These are phyloP conservation scores for Aviceda leuphotes DNA, from an alignment of 2,797 vertebrate genomes.

Conservation along the genomic window DNA sequence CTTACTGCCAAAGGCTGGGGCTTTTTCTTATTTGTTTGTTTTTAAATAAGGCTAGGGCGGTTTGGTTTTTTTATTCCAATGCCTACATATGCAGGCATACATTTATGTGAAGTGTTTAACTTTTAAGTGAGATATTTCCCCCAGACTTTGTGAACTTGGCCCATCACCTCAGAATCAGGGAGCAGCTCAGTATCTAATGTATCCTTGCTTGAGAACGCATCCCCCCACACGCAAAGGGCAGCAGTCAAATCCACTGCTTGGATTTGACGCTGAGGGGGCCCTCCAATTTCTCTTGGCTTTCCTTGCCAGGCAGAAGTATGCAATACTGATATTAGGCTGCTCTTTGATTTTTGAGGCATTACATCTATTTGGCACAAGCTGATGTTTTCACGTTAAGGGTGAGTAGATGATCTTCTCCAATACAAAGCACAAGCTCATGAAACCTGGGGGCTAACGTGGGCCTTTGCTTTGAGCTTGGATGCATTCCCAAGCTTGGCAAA, in stretches of 20 bases:
- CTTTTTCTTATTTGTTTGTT: not conserved
- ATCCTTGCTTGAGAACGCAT: not conserved
- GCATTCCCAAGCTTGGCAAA: not conserved
- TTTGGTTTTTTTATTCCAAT: not conserved
- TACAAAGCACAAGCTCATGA: not conserved
- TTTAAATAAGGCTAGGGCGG: not conserved
- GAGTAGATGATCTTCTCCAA: not conserved
- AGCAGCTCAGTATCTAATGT: not conserved
- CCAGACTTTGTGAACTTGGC: not conserved
- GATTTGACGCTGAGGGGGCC: not conserved
- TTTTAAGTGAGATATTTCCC: not conserved
- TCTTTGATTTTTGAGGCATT: not conserved
- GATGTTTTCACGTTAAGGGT: not conserved
- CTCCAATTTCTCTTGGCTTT: not conserved
- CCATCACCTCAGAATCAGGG: not conserved
- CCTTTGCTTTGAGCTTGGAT: not conserved
- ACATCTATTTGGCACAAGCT: not conserved
- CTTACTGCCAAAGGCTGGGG: not conserved
- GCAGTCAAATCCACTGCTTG: not conserved
- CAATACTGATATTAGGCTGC: not conserved
- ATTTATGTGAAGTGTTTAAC: not conserved
- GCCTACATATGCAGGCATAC: not conserved
- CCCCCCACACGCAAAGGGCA: rapidly evolving
- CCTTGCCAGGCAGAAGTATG: not conserved
- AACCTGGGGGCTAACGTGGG: not conserved